Evolutionary conservation across 2,888 invertebrate species (phyloP).

Genomic region (Timandra comae): DNA sequence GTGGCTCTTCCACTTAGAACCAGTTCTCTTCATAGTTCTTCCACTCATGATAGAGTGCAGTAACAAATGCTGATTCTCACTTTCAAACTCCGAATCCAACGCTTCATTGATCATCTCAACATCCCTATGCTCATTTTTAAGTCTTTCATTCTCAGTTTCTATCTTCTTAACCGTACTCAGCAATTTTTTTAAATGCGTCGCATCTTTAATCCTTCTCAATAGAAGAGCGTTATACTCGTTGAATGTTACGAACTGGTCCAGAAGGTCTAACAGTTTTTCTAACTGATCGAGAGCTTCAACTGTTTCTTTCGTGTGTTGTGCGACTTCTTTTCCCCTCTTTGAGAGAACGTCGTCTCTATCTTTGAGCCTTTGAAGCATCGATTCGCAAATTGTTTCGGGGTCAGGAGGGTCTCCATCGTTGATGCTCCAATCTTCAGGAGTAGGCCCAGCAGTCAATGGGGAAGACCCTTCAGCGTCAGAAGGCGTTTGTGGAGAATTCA

Average conservation of each 20-base stretch:
- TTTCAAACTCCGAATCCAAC: slow-evolving; percentile 77
- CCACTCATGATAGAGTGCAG: slow-evolving; percentile 80
- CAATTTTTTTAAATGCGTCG: slow-evolving; percentile 82
- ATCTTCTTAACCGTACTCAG: slow-evolving; percentile 77
- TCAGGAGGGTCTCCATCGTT: slow-evolving; percentile 46
- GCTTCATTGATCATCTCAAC: slow-evolving; percentile 64
- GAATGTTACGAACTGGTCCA: slow-evolving; percentile 85
- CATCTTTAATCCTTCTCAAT: slow-evolving; percentile 81
- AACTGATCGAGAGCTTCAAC: slow-evolving; percentile 86
- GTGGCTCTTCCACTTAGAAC: slow-evolving; percentile 69
- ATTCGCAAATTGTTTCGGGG: slow-evolving; percentile 54
- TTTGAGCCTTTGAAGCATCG: slow-evolving; percentile 58
- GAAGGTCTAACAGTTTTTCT: slow-evolving; percentile 84
- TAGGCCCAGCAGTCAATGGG: slow-evolving; percentile 56
- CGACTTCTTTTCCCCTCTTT: slow-evolving; percentile 72
- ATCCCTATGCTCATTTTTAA: slow-evolving; percentile 54
- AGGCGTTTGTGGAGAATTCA: slow-evolving; percentile 52
- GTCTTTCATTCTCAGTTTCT: slow-evolving; percentile 51
- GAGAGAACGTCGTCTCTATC: slow-evolving; percentile 64
- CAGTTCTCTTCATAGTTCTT: slow-evolving; percentile 67
- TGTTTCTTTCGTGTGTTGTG: slow-evolving; percentile 75
- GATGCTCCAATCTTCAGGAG: slow-evolving; percentile 53
- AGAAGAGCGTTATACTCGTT: slow-evolving; percentile 83
- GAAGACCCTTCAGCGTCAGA: slow-evolving; percentile 66
- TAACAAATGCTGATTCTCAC: slow-evolving; percentile 79